A percentile compares a stretch with the other conserved stretches of the same genome.
These are phyloP conservation scores for Sarcophaga variegata DNA, from an alignment of 2,888 invertebrate genomes.

Conservation along the genomic window DNA sequence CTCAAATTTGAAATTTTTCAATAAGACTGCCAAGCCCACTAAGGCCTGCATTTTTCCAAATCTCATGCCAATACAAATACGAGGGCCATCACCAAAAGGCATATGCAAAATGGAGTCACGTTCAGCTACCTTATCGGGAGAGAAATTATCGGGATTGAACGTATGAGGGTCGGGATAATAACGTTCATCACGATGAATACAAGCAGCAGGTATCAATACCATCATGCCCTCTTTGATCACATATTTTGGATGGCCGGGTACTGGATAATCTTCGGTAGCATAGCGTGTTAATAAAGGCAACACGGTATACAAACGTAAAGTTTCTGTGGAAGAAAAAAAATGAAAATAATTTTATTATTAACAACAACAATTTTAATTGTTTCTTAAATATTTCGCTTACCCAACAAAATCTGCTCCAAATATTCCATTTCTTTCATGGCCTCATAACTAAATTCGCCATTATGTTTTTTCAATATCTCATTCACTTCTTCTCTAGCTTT, in stretches of 20 bases:
- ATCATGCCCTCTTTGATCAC: conserved; percentile 81
- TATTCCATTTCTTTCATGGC: conserved; percentile 77
- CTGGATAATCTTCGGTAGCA: conserved; percentile 82
- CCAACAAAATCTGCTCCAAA: conserved; percentile 76
- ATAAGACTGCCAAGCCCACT: conserved; percentile 75
- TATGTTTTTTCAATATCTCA: conserved; percentile 68
- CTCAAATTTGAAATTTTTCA: conserved; percentile 74
- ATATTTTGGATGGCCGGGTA: conserved; percentile 82
- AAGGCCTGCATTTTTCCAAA: conserved; percentile 78
- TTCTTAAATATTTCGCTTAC: conserved; percentile 65
- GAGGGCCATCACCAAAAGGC: conserved; percentile 79
- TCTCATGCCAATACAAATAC: conserved; percentile 78
- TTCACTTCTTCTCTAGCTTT: conserved; percentile 81
- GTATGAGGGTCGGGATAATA: conserved; percentile 83
- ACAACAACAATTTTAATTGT: too few relatives aligned
- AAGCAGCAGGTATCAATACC: conserved; percentile 77
- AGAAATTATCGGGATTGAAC: conserved; percentile 85
- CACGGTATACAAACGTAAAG: conserved; percentile 83
- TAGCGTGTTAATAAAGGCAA: conserved; percentile 82
- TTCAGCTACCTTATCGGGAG: conserved; percentile 83
- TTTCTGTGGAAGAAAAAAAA: conserved; percentile 79
- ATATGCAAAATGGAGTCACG: conserved; percentile 80
- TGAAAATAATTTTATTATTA: too few relatives aligned
- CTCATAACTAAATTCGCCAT: conserved; percentile 76
- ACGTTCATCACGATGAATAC: conserved; percentile 83